Evolutionary conservation across 92 coral and sea anemone species (phyloP).

Genomic region (Bergia sp.): DNA sequence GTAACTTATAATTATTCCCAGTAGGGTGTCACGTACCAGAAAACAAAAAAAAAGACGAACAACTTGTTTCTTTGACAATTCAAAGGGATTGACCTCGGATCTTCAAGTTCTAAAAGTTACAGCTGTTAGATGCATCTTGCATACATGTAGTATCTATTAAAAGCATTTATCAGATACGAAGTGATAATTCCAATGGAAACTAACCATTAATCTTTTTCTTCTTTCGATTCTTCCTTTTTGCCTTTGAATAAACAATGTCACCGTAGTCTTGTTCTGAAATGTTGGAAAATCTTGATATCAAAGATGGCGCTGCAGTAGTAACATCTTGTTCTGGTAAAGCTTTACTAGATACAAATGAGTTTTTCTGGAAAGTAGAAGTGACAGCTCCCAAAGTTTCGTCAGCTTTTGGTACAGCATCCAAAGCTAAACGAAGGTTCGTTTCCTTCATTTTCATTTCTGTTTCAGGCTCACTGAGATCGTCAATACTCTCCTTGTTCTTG

Average conservation of each 20-base stretch:
- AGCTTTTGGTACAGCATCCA: neutral
- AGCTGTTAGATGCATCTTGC: neutral
- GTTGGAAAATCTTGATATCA: conserved; percentile 55
- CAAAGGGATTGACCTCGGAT: no score
- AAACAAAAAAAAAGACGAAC: no score
- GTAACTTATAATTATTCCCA: no score
- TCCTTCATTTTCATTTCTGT: neutral
- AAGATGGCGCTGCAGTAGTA: neutral
- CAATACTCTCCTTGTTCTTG: neutral
- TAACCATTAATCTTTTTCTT: conserved; percentile 52
- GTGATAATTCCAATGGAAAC: neutral
- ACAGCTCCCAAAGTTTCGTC: neutral
- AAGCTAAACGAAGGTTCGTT: neutral
- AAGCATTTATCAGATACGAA: neutral
- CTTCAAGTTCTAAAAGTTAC: neutral
- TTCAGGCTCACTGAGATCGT: neutral
- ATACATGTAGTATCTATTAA: neutral
- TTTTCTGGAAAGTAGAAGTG: neutral
- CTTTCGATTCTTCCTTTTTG: conserved; percentile 50
- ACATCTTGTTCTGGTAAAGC: neutral
- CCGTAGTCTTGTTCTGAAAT: conserved; percentile 78
- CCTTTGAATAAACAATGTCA: conserved; percentile 81
- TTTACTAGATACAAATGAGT: neutral
- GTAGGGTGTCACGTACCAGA: no score
- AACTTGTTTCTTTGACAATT: no score